Percentiles rank a stretch among this genome's conserved stretches.
phyloP scores from a whole-genome alignment of 2,797 vertebrate species.

The Lycodopsis pacificus region DNA sequence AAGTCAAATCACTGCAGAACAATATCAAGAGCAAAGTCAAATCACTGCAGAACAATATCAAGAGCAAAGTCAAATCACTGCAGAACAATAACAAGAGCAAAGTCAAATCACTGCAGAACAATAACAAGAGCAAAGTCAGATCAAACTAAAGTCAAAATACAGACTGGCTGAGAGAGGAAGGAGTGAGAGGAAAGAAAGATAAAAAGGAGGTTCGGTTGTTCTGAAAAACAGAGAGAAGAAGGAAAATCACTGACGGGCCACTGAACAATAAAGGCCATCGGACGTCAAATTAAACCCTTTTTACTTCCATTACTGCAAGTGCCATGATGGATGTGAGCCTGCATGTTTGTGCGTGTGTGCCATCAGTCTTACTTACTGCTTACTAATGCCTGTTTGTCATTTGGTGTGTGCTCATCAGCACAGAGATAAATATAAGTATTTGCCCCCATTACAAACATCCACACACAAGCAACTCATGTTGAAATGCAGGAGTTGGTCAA shows the following conservation, averaged over 20 bases:
- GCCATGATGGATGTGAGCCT: conserved; percentile 36
- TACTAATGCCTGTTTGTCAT: conserved; percentile 14
- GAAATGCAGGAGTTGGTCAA: neutral
- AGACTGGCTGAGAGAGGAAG: neutral
- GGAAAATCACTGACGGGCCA: conserved; percentile 22
- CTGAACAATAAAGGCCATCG: conserved; percentile 34
- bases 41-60: neutral
- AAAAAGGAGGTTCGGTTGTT: neutral
- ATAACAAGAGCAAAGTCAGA: conserved; percentile 22
- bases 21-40: conserved; percentile 24
- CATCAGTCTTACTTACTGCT: neutral
- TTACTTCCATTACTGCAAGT: conserved; percentile 45
- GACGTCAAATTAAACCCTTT: conserved; percentile 31
- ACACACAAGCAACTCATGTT: neutral
- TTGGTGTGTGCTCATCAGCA: neutral
- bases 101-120: conserved; percentile 25
- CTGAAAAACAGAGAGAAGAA: neutral
- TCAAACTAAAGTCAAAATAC: conserved; percentile 1
- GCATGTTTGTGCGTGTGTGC: neutral
- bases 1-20: conserved; percentile 11
- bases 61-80: neutral
- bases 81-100: too few species aligned
- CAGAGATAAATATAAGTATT: neutral
- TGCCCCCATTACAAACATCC: neutral
- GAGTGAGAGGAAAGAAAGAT: neutral